These are phyloP conservation scores for Hydrolagus colliei DNA, from an alignment of 2,797 vertebrate genomes.

Conservation along the genomic window DNA sequence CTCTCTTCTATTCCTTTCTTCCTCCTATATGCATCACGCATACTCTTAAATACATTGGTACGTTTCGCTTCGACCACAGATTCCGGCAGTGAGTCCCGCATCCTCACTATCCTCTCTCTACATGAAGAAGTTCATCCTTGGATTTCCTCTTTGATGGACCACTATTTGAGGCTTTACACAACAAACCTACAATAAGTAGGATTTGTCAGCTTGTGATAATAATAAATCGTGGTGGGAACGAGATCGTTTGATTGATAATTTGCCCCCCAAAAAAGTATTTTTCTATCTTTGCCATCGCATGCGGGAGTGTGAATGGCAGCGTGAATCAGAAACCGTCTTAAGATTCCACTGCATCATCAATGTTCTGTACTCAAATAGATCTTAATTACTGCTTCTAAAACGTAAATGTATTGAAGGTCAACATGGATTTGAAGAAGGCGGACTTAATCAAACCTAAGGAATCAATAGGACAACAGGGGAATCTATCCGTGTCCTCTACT, in stretches of 20 bases:
- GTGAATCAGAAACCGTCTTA: not conserved
- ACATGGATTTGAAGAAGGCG: conserved; percentile 38
- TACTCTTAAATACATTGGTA: too few relatives aligned
- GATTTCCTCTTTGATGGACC: too few relatives aligned
- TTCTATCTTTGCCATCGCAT: not conserved
- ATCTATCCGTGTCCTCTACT: conserved; percentile 39
- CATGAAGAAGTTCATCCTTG: too few relatives aligned
- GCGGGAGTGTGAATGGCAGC: not conserved
- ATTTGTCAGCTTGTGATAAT: not conserved
- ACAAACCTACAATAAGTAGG: not conserved
- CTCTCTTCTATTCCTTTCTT: too few relatives aligned
- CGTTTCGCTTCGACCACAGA: too few relatives aligned
- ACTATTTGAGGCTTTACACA: not conserved
- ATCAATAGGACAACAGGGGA: conserved; percentile 39
- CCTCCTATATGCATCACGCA: too few relatives aligned
- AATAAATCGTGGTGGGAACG: not conserved
- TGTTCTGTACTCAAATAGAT: conserved; percentile 32
- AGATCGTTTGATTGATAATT: not conserved
- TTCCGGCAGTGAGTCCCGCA: too few relatives aligned
- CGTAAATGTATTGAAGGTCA: conserved; percentile 41
- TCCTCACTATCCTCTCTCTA: too few relatives aligned
- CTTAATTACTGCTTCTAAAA: conserved; percentile 39
- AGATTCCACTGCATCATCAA: not conserved
- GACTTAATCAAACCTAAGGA: conserved; percentile 41
- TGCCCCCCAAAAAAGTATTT: not conserved